Evolutionary conservation across 64 coral and sea anemone species (phyloP).

Genomic region (Pocillopora verrucosa): DNA sequence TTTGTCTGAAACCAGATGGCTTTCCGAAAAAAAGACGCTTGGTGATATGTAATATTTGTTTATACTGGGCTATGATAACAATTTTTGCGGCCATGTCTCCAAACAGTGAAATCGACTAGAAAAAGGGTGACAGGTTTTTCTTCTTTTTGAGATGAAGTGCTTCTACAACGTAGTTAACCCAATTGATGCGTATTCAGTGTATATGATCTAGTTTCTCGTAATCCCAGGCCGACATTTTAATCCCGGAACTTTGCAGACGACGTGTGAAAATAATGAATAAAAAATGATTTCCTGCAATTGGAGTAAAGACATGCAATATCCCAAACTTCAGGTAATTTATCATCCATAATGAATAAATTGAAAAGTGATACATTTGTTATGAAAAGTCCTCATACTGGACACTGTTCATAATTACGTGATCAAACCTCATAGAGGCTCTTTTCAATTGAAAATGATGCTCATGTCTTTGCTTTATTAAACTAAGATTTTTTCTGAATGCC

Average conservation of each 20-base stretch:
- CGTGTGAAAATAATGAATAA: constrained; percentile 5
- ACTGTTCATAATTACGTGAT: background rate
- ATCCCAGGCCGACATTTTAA: background rate
- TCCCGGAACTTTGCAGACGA: background rate
- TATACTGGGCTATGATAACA: no score
- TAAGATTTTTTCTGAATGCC: no score
- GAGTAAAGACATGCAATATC: constrained; percentile 26
- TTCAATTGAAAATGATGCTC: no score
- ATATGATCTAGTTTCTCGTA: background rate
- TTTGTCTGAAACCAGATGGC: no score
- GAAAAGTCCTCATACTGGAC: background rate
- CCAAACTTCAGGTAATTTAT: constrained; percentile 16
- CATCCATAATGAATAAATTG: constrained; percentile 37
- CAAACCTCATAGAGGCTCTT: background rate
- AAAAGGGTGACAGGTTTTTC: no score
- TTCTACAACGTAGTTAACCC: background rate
- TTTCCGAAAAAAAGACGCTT: no score
- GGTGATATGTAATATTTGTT: no score
- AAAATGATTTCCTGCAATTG: constrained; percentile 14
- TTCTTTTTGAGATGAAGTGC: no score
- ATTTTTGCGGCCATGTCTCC: no score
- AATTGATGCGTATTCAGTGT: background rate
- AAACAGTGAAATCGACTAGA: no score
- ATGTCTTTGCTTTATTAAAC: no score
- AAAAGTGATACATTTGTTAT: background rate